Base-by-base conservation (phyloP, 2,797 vertebrate genomes). In the Sebastes iracundus region DNA sequence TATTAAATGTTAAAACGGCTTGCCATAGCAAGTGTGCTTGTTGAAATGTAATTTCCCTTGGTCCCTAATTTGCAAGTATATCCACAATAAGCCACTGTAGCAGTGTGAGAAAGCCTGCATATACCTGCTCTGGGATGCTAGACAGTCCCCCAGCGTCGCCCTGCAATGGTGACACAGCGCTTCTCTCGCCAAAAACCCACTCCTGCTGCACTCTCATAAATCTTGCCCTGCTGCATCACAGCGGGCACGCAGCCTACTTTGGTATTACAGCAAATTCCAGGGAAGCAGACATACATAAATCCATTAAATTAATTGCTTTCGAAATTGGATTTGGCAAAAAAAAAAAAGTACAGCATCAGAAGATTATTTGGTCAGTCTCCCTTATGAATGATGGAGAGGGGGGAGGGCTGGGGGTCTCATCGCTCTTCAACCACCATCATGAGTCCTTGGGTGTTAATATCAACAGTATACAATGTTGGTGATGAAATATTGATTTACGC, bases 401-500 rank as follows among this genome's bases (percentile, higher is more conserved):
- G 49, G 5, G 11, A 12, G 14, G 35, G 3, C 10, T 11, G 61
- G 58, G 23, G 14, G 11, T 3, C 32, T 75, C 71, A 72, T 87
- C 3, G 1, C 59, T 81, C 67, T 42, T 79, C 55, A 67, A 69
- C 56, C 75, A 32, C 60, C 49, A 70, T 55, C 68, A 79, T 4
- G 23, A 80, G 79, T 79, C 82, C 80, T 79, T 64, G 46, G 67
- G 71, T 81, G 74, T 87, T 83, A 77, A 73, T 81, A 90, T 82
- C 70, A 86, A 72, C 35, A 55, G 61, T 61, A 72, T 55, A 75
- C 53, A 53, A 83, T 52, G 61, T 12, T 67, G 76, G 69, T 78
- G 83, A 94, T 93, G 83, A 91, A 91, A 92, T 94, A 94, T 93
- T 85, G 92, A 93, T 91, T 85, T 53, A 53, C 14, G 75, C 55